A percentile compares a stretch with the other conserved stretches of the same genome.
These are phyloP conservation scores for Standfussiana lucernea DNA, from an alignment of 2,888 invertebrate species.

Conservation along the genomic window DNA sequence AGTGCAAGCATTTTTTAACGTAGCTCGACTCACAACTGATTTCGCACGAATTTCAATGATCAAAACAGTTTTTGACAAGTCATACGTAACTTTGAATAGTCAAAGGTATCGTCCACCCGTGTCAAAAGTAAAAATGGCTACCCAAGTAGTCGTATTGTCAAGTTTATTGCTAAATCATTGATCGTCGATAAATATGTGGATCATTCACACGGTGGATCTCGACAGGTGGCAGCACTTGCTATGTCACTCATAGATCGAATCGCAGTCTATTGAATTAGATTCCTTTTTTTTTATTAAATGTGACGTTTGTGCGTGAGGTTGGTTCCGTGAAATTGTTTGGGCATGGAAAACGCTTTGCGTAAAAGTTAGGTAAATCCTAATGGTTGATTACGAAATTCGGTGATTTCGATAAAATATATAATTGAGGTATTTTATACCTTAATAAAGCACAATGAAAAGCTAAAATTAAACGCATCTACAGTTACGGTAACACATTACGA, in stretches of 20 bases:
- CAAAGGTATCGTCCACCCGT: conserved; percentile 67
- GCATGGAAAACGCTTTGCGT: neutral
- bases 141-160: conserved; percentile 82
- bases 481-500: neutral
- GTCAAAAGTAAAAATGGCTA: conserved; percentile 77
- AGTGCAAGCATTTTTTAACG: neutral
- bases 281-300: conserved; percentile 66
- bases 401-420: neutral
- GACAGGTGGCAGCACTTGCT: conserved; percentile 85
- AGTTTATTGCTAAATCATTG: conserved; percentile 88
- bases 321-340: conserved; percentile 53
- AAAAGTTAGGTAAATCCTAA: neutral
- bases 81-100: conserved; percentile 62
- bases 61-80: conserved; percentile 68
- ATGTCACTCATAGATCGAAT: conserved; percentile 78
- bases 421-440: too few species aligned
- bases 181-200: conserved; percentile 82
- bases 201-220: conserved; percentile 81
- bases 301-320: conserved; percentile 10
- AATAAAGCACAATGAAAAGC: neutral
- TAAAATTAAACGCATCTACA: neutral
- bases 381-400: neutral
- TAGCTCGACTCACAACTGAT: neutral
- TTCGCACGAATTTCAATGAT: conserved; percentile 54
- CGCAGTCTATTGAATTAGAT: conserved; percentile 76